phyloP scores from a whole-genome alignment of 2,113 vertebrate species.

The Halcyon senegalensis region DNA sequence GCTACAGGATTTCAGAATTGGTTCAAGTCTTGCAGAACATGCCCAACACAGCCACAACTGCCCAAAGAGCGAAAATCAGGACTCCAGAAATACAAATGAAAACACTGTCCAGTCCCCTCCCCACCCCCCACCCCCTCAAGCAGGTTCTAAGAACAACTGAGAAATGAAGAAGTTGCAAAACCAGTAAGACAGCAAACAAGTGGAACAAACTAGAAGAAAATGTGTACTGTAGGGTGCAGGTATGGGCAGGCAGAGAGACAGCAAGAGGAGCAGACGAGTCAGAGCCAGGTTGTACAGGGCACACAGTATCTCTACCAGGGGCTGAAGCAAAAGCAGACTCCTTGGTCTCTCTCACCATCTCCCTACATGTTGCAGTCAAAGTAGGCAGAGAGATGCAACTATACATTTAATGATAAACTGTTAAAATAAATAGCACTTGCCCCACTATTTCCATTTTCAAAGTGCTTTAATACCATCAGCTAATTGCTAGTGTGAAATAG shows the following conservation, averaged over 20 bases:
- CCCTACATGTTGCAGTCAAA: not conserved
- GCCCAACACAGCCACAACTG: not conserved
- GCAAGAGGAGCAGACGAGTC: not conserved
- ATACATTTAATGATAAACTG: not conserved
- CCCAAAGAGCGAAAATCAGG: not conserved
- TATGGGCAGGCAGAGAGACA: not conserved
- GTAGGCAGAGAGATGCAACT: not conserved
- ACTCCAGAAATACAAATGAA: not conserved
- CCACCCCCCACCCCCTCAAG: not conserved
- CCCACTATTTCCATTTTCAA: not conserved
- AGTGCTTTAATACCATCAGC: conserved; percentile 6
- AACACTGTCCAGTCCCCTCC: too few relatives aligned
- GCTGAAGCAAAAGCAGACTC: not conserved
- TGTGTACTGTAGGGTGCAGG: fast-evolving
- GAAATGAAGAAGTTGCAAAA: not conserved
- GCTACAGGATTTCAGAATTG: not conserved
- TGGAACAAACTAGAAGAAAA: not conserved
- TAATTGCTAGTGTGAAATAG: conserved; percentile 30
- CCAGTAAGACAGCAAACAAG: not conserved
- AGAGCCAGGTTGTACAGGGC: not conserved
- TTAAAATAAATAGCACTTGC: conserved; percentile 29
- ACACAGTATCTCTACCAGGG: not conserved
- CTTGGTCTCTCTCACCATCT: not conserved
- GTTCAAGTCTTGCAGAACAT: not conserved
- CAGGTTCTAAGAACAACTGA: not conserved